These are phyloP conservation scores for Ashinkailepas kermadecensis DNA, from an alignment of 2,888 invertebrate genomes.

Conservation along the genomic window DNA sequence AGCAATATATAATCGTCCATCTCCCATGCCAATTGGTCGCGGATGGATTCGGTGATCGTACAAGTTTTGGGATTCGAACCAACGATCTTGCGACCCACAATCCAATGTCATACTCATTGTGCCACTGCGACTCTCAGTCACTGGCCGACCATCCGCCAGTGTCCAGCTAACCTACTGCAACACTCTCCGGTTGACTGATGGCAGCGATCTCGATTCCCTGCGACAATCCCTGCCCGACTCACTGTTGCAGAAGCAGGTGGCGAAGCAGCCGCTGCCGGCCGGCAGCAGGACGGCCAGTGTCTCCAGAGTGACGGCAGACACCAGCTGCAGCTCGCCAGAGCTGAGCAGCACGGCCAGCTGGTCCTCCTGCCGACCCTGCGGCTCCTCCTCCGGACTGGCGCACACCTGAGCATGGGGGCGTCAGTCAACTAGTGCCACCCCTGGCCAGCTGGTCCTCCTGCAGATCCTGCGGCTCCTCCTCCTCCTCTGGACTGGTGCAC, in stretches of 20 bases:
- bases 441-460: constrained; percentile 38
- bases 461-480: background rate
- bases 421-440: too few species aligned
- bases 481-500: constrained; percentile 7
- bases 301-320: constrained; percentile 62
- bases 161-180: too few species aligned
- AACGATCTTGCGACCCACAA: too few species aligned
- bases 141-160: too few species aligned
- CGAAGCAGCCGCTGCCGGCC: constrained; percentile 15
- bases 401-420: background rate
- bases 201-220: too few species aligned
- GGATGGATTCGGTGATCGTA: too few species aligned
- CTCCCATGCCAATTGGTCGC: too few species aligned
- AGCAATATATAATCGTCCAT: too few species aligned
- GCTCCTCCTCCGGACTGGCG: constrained; percentile 6
- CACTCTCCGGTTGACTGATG: too few species aligned
- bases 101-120: too few species aligned
- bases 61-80: too few species aligned
- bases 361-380: background rate
- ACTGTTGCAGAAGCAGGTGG: constrained; percentile 12
- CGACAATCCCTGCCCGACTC: background rate
- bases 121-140: too few species aligned
- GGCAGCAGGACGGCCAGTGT: constrained; percentile 59
- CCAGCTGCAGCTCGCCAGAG: constrained; percentile 61
- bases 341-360: constrained; percentile 65